These are phyloP conservation scores for Megaustenia siamemsis DNA, from an alignment of 2,888 invertebrate species.

Conservation along the genomic window DNA sequence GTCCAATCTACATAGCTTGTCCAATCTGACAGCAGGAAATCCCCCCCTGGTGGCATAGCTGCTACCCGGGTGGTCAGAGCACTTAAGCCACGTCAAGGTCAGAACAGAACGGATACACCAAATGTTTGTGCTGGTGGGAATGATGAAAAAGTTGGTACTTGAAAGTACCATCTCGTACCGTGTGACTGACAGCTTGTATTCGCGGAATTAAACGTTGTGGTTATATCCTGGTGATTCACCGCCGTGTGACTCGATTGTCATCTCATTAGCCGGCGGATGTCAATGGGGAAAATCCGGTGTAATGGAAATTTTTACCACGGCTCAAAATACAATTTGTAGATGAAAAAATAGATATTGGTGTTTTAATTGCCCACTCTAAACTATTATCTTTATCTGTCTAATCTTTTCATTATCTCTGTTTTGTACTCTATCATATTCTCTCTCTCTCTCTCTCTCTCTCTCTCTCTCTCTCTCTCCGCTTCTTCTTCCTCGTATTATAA, in stretches of 20 bases:
- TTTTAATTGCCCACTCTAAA: no score
- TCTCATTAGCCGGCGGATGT: neutral
- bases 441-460: neutral
- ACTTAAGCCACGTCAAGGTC: no score
- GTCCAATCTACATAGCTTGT: no score
- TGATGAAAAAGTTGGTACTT: neutral
- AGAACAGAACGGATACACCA: no score
- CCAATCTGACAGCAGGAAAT: no score
- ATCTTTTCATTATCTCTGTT: no score
- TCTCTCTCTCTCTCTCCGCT: neutral
- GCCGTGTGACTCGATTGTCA: neutral
- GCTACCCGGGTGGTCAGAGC: no score
- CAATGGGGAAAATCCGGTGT: slow-evolving; percentile 13
- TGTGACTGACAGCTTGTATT: slow-evolving; percentile 1
- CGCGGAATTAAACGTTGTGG: neutral
- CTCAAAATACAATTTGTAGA: neutral
- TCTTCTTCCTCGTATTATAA: no score
- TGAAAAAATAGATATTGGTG: no score
- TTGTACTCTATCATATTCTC: neutral
- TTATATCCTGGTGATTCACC: slow-evolving; percentile 19
- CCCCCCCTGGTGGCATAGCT: no score
- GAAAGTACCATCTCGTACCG: neutral
- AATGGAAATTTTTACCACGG: neutral
- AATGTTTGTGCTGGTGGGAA: no score
- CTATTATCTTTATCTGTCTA: no score